Base-by-base conservation (phyloP, 2,797 vertebrate species). In the Clarias laeviceps region DNA sequence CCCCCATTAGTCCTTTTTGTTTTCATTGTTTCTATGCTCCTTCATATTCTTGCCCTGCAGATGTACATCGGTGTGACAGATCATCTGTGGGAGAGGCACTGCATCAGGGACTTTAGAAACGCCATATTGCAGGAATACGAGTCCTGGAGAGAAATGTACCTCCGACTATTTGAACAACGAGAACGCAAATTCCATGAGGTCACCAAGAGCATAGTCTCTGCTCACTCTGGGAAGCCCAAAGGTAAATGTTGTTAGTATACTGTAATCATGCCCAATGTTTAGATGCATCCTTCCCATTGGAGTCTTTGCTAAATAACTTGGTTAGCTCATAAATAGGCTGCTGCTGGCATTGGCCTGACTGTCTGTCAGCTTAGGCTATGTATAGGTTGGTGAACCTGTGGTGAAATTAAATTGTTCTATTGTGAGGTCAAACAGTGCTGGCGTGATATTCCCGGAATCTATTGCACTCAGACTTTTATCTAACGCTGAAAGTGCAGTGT, bases 71-170 rank as follows among this genome's bases (percentile, higher is more conserved):
- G 96, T 59, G 91, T 94, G 74, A 96, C 96, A 0, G 96, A 96
- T 84, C 92, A 95, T 82, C 91, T 97, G 54, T 97, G 96, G 96
- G 96, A 95, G 84, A 95, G 91, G 88, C 97, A 98, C 84, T 97
- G 96, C 86, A 91, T 94, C 90, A 95, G 91, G 88, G 96, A 97
- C 84, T 98, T 98, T 87, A 95, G 95, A 90, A 91, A 93, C 1
- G 91, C 95, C 62, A 91, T 34, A 85, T 93, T 95, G 32, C 89
- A 92, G 86, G 94, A 97, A 86, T 95, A 96, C n/a, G 96, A 97
- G 88, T 97, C 96, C 40, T 97, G 97, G 96, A 96, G 96, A 83
- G 96, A 97, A 92, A 96, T 97, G 96, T 95, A 97, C 89, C 80
- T 96, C 86, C 93, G 96, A 50, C 88, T 96, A 22, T 96, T 94